These are phyloP conservation scores for Monopis laevigella DNA, from an alignment of 2,888 invertebrate species.

Conservation along the genomic window DNA sequence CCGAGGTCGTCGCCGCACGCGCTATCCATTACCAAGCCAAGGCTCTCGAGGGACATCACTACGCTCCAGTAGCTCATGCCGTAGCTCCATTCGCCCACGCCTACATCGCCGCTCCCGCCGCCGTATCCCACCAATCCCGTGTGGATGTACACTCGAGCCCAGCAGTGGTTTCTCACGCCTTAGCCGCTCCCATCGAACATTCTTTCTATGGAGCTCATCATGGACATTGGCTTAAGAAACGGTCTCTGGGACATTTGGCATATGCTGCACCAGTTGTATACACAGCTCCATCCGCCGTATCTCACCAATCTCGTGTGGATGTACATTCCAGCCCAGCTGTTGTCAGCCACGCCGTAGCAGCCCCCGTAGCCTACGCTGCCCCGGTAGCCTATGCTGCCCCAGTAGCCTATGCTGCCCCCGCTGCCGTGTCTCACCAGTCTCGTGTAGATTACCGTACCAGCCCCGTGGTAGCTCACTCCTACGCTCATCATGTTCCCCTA, in stretches of 20 bases:
- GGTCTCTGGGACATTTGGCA: conserved; percentile 28
- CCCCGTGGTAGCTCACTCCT: conserved; percentile 34
- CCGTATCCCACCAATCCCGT: conserved; percentile 30
- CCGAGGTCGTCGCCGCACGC: conserved; percentile 56
- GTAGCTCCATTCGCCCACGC: conserved; percentile 22
- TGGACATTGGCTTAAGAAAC: conserved; percentile 33
- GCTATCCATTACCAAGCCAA: conserved; percentile 58
- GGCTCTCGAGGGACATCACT: conserved; percentile 39
- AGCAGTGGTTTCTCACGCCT: conserved; percentile 22
- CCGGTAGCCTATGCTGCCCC: conserved; percentile 23
- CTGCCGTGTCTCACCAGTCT: conserved; percentile 35
- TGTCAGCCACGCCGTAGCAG: conserved; percentile 21
- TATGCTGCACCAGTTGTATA: conserved; percentile 28
- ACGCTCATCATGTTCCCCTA: conserved; percentile 22
- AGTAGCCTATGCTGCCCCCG: conserved; percentile 23
- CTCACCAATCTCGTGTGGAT: conserved; percentile 32
- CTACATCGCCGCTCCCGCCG: conserved; percentile 22
- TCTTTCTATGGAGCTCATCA: conserved; percentile 27
- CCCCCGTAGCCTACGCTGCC: conserved; percentile 20
- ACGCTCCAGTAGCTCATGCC: conserved; percentile 1
- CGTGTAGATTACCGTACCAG: conserved; percentile 38
- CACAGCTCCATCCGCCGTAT: conserved; percentile 27
- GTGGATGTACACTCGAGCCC: conserved; percentile 33
- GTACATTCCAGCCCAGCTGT: conserved; percentile 28
- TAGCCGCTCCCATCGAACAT: conserved; percentile 18